Evolutionary conservation across 2,113 vertebrate species (phyloP).

Genomic region (Cynopterus brachyotis): DNA sequence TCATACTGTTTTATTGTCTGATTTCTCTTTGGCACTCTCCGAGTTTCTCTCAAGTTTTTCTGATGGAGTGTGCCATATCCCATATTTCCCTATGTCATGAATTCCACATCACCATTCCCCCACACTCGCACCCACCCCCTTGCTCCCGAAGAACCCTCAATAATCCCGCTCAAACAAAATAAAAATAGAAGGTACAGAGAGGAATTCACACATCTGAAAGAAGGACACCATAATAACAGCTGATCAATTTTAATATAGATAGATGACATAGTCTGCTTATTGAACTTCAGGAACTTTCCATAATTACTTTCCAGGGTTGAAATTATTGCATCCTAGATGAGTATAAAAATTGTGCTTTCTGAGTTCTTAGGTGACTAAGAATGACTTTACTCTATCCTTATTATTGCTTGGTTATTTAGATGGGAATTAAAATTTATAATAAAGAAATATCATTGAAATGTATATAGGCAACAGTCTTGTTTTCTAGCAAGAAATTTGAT

Average conservation of each 20-base stretch:
- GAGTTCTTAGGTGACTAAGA: background rate
- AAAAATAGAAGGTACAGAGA: background rate
- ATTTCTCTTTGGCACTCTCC: background rate
- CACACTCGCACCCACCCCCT: too few species aligned
- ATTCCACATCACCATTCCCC: fast-evolving
- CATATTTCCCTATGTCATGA: background rate
- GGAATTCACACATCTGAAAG: background rate
- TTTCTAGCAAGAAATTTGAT: background rate
- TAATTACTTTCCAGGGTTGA: background rate
- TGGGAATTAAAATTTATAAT: background rate
- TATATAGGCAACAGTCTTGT: background rate
- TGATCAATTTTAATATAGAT: background rate
- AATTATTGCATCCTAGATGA: background rate
- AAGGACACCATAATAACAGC: background rate
- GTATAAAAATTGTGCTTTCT: background rate
- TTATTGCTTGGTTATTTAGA: background rate
- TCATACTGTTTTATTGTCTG: background rate
- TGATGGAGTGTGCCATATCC: background rate
- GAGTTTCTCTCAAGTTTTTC: background rate
- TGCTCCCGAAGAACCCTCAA: background rate
- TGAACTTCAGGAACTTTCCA: background rate
- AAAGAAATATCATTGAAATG: background rate
- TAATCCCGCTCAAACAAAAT: background rate
- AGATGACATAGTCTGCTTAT: background rate
- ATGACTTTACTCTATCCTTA: background rate